Base-by-base conservation (phyloP, 1,140 invertebrate species). In the Drosophila subobscura region DNA sequence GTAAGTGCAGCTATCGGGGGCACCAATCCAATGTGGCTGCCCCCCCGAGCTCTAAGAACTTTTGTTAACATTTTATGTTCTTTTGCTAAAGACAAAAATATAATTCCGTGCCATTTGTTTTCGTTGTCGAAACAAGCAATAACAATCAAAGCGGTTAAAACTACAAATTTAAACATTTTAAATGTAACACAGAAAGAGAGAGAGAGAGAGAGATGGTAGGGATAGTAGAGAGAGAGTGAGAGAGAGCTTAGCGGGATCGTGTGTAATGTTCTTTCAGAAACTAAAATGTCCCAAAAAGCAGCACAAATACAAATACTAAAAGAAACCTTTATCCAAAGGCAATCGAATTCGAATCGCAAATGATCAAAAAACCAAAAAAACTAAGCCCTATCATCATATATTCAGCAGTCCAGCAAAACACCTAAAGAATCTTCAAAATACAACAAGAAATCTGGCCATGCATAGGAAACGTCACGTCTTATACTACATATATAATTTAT, bases 21-120 rank as follows among this genome's bases (percentile, higher is more conserved):
- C 59, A 37, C 51, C 60, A 44, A 57, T 37, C 37, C 37, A 50
- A 55, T 46, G 46, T 49, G 10, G 12, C 41, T 66, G 54, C 49
- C 55, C 67, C 67, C 55, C 57, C 59, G 37, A 61, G 61, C 57
- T 56, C 33, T 37, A 37, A 71, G 57, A 57, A 68, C 52, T 59
- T 86, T 77, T 86, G 80, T 85, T 85, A 77, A 80, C 59, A 73
- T 73, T 86, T 64, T 84, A 86, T 61, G 77, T 84, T 57, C 56
- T 61, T 68, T 80, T 86, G 73, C 77, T 76, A 50, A 56, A 41
- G 0, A 64, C 46, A 64, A 45, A 64, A 56, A 71, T 67, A 66
- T 84, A 88, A 89, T 88, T 88, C 84, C 84, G 84, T 88, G 84
- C 84, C 84, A 88, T 88, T 88, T 90, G 81, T 86, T 86, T 86